Conservation (phyloP, 1,140 invertebrate species). For the Gryllus bimaculatus region DNA sequence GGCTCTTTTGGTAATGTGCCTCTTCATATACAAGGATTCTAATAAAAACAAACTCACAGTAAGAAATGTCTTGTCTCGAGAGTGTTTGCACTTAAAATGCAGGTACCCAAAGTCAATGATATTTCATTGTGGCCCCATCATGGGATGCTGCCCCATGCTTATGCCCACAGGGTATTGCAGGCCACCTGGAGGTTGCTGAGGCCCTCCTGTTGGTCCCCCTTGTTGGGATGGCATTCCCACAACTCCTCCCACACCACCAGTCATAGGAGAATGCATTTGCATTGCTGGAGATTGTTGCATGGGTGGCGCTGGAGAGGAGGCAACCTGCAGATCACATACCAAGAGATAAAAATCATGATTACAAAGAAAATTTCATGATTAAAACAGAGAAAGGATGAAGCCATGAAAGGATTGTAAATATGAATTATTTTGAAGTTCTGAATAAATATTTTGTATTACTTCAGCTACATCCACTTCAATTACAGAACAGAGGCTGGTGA, state of each 20-base stretch:
- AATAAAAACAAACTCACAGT: too few species aligned
- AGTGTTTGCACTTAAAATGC: too few species aligned
- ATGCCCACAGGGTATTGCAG: constrained; percentile 17
- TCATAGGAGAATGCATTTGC: constrained; percentile 21
- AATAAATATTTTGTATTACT: too few species aligned
- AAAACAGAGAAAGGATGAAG: too few species aligned
- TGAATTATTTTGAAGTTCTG: too few species aligned
- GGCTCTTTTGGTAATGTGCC: neutral
- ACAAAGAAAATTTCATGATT: too few species aligned
- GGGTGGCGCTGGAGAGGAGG: constrained; percentile 12
- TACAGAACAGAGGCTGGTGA: too few species aligned
- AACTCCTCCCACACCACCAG: neutral
- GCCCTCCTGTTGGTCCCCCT: neutral
- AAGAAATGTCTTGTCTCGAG: too few species aligned
- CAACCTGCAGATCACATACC: neutral
- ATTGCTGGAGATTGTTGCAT: constrained; percentile 20
- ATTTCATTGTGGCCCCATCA: constrained; percentile 19
- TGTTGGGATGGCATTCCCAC: constrained; percentile 14
- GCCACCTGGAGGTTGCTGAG: constrained; percentile 14
- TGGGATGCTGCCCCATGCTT: constrained; percentile 19
- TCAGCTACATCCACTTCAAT: too few species aligned
- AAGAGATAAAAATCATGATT: neutral
- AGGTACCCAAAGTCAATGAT: neutral
- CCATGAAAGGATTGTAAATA: too few species aligned
- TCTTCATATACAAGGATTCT: too few species aligned